Conservation (phyloP, 1,140 invertebrate genomes). For the Drosophila rufa region DNA sequence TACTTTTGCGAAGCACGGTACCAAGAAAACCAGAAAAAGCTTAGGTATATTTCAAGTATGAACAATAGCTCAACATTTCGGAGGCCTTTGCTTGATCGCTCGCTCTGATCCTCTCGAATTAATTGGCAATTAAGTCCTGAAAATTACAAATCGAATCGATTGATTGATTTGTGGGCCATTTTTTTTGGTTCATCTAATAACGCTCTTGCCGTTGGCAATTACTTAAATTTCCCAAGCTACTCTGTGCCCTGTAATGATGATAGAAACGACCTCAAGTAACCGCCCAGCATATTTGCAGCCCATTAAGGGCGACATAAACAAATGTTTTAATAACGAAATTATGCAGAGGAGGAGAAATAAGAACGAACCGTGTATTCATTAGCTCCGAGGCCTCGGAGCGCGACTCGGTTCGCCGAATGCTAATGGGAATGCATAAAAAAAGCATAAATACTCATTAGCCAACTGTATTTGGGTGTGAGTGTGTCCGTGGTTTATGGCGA, state of each 20-base stretch:
- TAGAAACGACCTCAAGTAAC: conserved; percentile 22
- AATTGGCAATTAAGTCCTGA: background rate
- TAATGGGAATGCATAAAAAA: conserved; percentile 81
- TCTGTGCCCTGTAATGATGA: conserved; percentile 18
- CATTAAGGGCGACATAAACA: conserved; percentile 75
- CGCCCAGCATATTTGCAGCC: conserved; percentile 59
- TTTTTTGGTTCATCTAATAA: conserved; percentile 34
- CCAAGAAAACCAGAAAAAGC: no score
- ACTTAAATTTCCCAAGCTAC: conserved; percentile 43
- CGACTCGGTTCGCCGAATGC: conserved; percentile 50
- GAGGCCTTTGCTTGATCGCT: background rate
- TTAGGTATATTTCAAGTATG: no score
- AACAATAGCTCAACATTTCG: no score
- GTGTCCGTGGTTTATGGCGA: conserved; percentile 1
- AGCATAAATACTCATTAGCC: conserved; percentile 79
- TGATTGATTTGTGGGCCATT: conserved; percentile 12
- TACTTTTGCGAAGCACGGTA: no score
- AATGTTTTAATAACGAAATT: conserved; percentile 82
- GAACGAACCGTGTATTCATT: conserved; percentile 61
- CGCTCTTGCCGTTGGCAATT: conserved; percentile 33
- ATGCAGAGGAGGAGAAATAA: conserved; percentile 51
- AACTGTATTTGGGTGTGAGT: conserved; percentile 12
- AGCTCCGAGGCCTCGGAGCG: conserved; percentile 30
- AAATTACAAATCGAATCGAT: background rate
- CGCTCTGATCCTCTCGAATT: background rate